Percentiles rank a stretch among this genome's conserved stretches.
These are phyloP conservation scores for Leucopsar rothschildi DNA, from an alignment of 2,113 vertebrate genomes.

Conservation along the genomic window DNA sequence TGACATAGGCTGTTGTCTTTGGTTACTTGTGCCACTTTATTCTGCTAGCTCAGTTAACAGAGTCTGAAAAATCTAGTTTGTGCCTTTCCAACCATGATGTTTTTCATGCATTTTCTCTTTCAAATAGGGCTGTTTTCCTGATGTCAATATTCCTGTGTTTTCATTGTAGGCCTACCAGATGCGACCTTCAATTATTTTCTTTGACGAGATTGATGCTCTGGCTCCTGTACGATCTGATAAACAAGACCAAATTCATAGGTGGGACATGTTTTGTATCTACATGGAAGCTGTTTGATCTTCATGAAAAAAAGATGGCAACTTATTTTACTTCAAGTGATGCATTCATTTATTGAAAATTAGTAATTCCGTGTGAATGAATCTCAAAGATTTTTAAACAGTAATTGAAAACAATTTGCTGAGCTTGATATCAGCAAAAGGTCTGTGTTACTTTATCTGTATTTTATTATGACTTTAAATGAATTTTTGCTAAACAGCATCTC, in stretches of 20 bases:
- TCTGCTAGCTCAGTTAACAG: neutral
- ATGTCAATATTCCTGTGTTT: neutral
- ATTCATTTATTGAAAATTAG: neutral
- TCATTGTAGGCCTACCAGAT: slow-evolving; percentile 86
- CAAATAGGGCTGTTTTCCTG: neutral
- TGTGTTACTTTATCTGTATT: neutral
- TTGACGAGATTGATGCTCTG: slow-evolving; percentile 93
- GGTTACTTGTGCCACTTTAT: accelerated
- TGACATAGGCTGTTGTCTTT: neutral
- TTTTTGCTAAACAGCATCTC: neutral
- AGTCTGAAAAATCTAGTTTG: neutral
- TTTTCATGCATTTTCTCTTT: neutral
- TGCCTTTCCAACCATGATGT: neutral
- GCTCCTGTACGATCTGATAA: slow-evolving; percentile 90
- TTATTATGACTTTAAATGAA: neutral
- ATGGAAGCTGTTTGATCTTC: neutral
- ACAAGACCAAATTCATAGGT: slow-evolving; percentile 96
- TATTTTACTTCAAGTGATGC: neutral
- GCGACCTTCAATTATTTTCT: slow-evolving; percentile 94
- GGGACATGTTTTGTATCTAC: neutral
- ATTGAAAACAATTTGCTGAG: neutral
- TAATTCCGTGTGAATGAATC: neutral
- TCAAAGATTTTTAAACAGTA: neutral
- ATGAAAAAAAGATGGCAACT: neutral
- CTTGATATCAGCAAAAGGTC: neutral